A percentile compares a stretch with the other conserved stretches of the same genome.
These are phyloP conservation scores for Lasioglossum villosulum DNA, from an alignment of 2,888 invertebrate genomes.

Conservation along the genomic window DNA sequence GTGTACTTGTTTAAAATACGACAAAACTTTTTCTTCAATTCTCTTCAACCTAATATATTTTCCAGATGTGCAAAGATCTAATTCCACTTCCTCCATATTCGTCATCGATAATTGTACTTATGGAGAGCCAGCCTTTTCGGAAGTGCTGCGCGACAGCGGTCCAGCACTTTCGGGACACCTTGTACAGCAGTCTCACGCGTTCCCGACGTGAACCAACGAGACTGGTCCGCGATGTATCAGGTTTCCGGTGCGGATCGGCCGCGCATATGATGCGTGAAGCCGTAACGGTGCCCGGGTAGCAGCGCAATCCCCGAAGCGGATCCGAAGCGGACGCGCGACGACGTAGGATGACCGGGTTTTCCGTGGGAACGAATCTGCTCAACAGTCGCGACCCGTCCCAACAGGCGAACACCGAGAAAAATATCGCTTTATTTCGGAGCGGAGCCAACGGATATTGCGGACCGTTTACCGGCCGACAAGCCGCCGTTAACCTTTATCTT, in stretches of 20 bases:
- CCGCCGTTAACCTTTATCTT: constrained; percentile 57
- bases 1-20: too few relatives aligned
- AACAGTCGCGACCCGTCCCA: constrained; percentile 9
- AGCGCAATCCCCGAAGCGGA: neutral
- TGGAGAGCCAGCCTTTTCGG: neutral
- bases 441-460: constrained; percentile 62
- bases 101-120: too few relatives aligned
- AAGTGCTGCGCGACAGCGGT: neutral
- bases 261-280: constrained; percentile 66
- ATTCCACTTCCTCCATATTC: too few relatives aligned
- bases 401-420: constrained; percentile 30
- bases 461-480: constrained; percentile 52
- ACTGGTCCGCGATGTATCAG: constrained; percentile 57
- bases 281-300: constrained; percentile 53
- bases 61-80: too few relatives aligned
- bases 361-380: constrained; percentile 54
- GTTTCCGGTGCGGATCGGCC: constrained; percentile 61
- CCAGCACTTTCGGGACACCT: neutral
- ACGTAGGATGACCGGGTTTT: constrained; percentile 10
- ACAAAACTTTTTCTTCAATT: too few relatives aligned
- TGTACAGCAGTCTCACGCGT: neutral
- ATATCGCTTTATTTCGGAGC: constrained; percentile 63
- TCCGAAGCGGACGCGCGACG: constrained; percentile 19
- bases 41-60: too few relatives aligned
- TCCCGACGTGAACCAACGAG: neutral